Evolutionary conservation across 2,113 vertebrate genomes (phyloP), one percentile per base, ranked within the genome.

Genomic region (Oxygymnocypris stewartii): DNA sequence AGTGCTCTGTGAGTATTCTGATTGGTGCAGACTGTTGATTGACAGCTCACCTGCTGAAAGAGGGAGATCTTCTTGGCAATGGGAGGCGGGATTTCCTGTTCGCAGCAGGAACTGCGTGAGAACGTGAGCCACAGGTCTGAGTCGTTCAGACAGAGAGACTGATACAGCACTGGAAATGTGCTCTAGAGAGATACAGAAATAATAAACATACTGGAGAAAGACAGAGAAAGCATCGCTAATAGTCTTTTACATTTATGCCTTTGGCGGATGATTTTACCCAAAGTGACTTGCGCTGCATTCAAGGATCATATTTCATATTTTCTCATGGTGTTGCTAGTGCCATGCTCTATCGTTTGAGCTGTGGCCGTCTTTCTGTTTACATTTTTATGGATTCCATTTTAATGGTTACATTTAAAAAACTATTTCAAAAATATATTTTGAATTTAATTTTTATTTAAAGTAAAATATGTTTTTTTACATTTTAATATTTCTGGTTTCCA

Each of bases 1-100:
- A 74, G 61, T 2, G 3, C 31, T 69, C 49, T 44, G 4, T n/a
- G 31, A 51, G 71, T 4, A 37, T 9, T 49, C 37, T 47, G 47
- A 79, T 77, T 67, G n/a, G 44, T 73, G 12, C 20, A 16, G 51
- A 49, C 65, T 20, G 31, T 18, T 82, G 44, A 86, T 63, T 82
- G 90, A 83, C 87, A 84, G 84, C 88, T 93, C 93, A 99, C 98
- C 98, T 99, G 98, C 91, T 99, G 97, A 94, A 99, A 99, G 78
- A 95, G 93, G 69, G 96, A 96, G 90, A 98, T 95, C 91, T 96
- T 97, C 91, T 96, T 97, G 88, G 91, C 88, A 91, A 98, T 84
- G 88, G 94, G 51, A 35, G 95, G 89, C 10, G 98, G 97, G 89
- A 99, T 95, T 86, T 98, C 96, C 92, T 98, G 98, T 86, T 99